Percentiles rank a stretch among this genome's conserved stretches.
phyloP scores from a whole-genome alignment of 2,113 vertebrate species.

The Psilopsiagon aymara region DNA sequence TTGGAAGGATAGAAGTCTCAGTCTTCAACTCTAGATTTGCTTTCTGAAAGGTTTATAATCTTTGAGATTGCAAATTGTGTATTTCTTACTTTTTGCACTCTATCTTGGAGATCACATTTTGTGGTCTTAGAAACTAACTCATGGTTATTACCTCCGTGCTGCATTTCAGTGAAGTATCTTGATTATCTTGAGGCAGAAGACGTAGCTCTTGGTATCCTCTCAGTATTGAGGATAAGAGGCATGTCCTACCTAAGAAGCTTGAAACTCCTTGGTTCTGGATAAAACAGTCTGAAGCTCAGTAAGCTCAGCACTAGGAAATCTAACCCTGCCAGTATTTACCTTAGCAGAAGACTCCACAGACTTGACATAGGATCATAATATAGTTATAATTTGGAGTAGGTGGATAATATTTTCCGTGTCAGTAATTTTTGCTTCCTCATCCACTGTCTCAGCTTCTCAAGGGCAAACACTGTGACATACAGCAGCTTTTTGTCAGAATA shows the following conservation, averaged over 20 bases:
- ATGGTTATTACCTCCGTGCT: neutral
- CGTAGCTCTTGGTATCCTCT: neutral
- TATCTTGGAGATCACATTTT: neutral
- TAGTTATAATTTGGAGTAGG: neutral
- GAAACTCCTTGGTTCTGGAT: neutral
- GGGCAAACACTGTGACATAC: neutral
- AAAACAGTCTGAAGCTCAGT: neutral
- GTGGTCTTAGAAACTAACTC: neutral
- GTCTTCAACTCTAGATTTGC: neutral
- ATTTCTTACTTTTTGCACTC: neutral
- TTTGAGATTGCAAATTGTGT: neutral
- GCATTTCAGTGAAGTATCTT: neutral
- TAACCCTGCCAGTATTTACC: neutral
- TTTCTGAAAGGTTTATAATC: neutral
- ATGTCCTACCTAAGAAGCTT: neutral
- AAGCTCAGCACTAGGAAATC: neutral
- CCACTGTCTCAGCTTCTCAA: neutral
- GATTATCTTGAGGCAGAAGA: neutral
- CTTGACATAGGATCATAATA: neutral
- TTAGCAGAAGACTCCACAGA: neutral
- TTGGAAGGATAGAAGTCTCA: neutral
- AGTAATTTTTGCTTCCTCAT: neutral
- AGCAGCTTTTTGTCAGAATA: neutral
- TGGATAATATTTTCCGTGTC: neutral
- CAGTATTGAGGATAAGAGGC: neutral